These are phyloP conservation scores for Psettodes erumei DNA, from an alignment of 2,113 vertebrate species.

Conservation along the genomic window DNA sequence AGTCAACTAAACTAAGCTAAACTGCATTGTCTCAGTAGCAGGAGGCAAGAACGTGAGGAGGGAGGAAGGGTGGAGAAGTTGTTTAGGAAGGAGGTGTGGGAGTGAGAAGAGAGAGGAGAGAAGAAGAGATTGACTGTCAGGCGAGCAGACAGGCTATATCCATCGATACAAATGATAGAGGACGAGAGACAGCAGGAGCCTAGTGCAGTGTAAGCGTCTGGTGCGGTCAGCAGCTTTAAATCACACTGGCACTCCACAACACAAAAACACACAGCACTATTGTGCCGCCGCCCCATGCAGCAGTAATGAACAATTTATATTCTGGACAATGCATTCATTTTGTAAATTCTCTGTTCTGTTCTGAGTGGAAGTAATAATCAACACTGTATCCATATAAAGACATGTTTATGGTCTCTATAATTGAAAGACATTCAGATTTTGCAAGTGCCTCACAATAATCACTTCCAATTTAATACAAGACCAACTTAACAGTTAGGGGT, in stretches of 20 bases:
- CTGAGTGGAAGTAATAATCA: slow-evolving; percentile 6
- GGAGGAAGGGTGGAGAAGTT: slow-evolving; percentile 1
- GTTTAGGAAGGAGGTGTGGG: slow-evolving; percentile 7
- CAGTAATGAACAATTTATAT: slow-evolving; percentile 78
- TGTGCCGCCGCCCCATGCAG: slow-evolving; percentile 80
- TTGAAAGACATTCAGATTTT: not conserved
- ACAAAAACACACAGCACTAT: slow-evolving; percentile 84
- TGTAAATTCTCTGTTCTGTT: slow-evolving; percentile 68
- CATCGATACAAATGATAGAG: slow-evolving; percentile 88
- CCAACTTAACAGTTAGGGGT: not conserved
- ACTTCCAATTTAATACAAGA: slow-evolving; percentile 13
- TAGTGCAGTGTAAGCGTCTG: slow-evolving; percentile 87
- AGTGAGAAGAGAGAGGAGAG: slow-evolving; percentile 25
- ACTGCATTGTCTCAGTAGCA: not conserved
- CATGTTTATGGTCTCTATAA: not conserved
- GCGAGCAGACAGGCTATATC: slow-evolving; percentile 84
- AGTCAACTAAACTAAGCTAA: too few relatives aligned
- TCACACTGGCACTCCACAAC: slow-evolving; percentile 86
- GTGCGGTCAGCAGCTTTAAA: slow-evolving; percentile 92
- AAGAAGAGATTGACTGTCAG: slow-evolving; percentile 45
- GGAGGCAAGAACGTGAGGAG: not conserved
- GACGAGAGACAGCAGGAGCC: slow-evolving; percentile 81
- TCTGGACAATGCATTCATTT: slow-evolving; percentile 72
- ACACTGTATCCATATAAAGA: not conserved
- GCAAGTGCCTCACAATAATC: not conserved